Evolutionary conservation across 2,888 invertebrate genomes (phyloP).

Genomic region (Dasysyrphus albostriatus): DNA sequence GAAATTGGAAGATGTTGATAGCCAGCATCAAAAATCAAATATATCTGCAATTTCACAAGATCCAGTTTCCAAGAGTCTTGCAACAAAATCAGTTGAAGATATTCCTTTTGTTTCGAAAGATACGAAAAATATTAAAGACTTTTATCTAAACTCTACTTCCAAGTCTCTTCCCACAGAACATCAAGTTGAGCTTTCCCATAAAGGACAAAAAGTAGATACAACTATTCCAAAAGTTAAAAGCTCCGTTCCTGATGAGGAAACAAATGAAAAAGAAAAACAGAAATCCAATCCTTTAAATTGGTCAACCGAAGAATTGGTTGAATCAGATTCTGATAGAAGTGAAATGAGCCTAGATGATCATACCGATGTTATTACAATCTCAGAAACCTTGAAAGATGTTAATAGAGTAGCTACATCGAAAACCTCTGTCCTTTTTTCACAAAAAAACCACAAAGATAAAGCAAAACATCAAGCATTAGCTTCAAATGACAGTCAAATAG

Average conservation of each 20-base stretch:
- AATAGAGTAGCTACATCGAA: not conserved
- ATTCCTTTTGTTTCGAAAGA: not conserved
- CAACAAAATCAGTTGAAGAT: not conserved
- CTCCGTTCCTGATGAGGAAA: not conserved
- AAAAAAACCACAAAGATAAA: not conserved
- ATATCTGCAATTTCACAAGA: not conserved
- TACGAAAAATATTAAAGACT: not conserved
- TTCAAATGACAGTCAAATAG: not conserved
- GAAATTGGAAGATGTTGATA: not conserved
- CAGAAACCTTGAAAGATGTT: not conserved
- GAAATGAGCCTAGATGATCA: not conserved
- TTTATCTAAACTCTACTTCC: not conserved
- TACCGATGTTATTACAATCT: not conserved
- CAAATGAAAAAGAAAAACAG: not conserved
- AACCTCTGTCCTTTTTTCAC: not conserved
- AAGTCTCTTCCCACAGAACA: not conserved
- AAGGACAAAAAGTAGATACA: not conserved
- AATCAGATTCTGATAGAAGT: not conserved
- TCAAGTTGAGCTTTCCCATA: not conserved
- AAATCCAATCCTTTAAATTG: not conserved
- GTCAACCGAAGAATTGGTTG: slow-evolving; percentile 1
- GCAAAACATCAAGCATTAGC: not conserved
- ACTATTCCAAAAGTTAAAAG: not conserved
- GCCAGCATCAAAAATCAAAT: not conserved
- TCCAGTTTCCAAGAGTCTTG: not conserved